Evolutionary conservation across 2,888 invertebrate genomes (phyloP).

Genomic region (Drosophila peninsularis): DNA sequence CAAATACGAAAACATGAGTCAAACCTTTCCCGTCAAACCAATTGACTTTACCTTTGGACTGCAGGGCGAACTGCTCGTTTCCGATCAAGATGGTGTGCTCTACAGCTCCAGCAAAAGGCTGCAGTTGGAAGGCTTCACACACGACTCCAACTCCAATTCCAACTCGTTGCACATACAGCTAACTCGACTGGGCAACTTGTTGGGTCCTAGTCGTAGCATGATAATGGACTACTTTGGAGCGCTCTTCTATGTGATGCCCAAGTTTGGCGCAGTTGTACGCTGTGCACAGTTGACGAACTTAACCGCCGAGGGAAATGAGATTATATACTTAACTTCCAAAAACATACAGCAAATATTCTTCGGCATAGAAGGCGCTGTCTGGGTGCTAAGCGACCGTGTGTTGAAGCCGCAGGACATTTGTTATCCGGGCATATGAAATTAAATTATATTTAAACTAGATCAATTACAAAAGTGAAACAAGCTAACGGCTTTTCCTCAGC

Average conservation of each 20-base stretch:
- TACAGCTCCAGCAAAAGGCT: conserved; percentile 54
- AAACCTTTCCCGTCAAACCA: conserved; percentile 74
- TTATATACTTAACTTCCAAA: conserved; percentile 81
- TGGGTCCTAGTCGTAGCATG: conserved; percentile 78
- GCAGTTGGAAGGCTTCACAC: conserved; percentile 7
- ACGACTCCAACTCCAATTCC: background rate
- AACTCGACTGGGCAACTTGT: conserved; percentile 68
- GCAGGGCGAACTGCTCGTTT: conserved; percentile 73
- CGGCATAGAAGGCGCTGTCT: conserved; percentile 75
- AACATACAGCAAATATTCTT: conserved; percentile 83
- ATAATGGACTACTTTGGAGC: conserved; percentile 71
- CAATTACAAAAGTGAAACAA: background rate
- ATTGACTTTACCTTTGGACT: conserved; percentile 77
- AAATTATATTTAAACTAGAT: background rate
- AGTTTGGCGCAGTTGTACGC: conserved; percentile 82
- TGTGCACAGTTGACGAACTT: conserved; percentile 68
- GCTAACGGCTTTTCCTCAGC: conserved; percentile 3
- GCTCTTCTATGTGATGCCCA: conserved; percentile 81
- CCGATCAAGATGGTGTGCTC: conserved; percentile 76
- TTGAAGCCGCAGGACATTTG: conserved; percentile 80
- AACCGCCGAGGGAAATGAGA: conserved; percentile 82
- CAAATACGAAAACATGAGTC: conserved; percentile 73
- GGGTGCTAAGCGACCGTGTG: conserved; percentile 81
- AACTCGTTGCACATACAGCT: conserved; percentile 44
- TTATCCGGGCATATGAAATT: conserved; percentile 55